Evolutionary conservation across 2,797 vertebrate species (phyloP).

Genomic region (Leptodactylus fallax): DNA sequence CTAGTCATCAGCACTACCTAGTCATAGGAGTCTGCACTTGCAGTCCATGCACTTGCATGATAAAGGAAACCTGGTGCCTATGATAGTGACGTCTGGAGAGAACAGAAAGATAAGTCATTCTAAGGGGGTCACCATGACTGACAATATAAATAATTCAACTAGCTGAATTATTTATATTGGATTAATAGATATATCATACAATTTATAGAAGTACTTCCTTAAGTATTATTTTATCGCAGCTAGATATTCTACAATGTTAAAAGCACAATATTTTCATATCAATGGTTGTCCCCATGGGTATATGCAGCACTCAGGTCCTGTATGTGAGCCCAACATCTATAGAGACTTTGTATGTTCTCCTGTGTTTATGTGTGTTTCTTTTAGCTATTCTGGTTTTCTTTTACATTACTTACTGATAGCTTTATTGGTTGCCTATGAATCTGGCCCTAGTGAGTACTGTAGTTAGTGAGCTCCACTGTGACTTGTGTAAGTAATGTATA

Average conservation of each 20-base stretch:
- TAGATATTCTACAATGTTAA: background rate
- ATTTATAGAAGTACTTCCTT: background rate
- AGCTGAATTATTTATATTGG: no score
- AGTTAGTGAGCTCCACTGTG: no score
- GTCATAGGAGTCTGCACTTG: no score
- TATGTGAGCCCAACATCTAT: background rate
- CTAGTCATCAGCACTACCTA: no score
- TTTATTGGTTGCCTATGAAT: background rate
- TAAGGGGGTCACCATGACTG: no score
- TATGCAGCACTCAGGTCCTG: background rate
- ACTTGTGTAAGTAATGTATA: background rate
- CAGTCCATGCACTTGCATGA: no score
- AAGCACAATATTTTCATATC: background rate
- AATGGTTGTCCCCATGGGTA: background rate
- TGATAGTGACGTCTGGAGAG: no score
- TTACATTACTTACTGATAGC: background rate
- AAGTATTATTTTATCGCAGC: background rate
- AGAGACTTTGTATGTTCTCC: background rate
- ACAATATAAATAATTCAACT: no score
- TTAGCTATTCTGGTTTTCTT: no score
- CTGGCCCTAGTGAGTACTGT: background rate
- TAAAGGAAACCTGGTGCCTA: no score
- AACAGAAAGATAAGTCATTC: no score
- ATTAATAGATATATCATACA: no score
- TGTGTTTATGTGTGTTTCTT: background rate